Percentiles rank a stretch among this genome's conserved stretches.
Evolutionary conservation across 2,888 invertebrate species (phyloP).

Genomic region (Strigamia transsilvanica): DNA sequence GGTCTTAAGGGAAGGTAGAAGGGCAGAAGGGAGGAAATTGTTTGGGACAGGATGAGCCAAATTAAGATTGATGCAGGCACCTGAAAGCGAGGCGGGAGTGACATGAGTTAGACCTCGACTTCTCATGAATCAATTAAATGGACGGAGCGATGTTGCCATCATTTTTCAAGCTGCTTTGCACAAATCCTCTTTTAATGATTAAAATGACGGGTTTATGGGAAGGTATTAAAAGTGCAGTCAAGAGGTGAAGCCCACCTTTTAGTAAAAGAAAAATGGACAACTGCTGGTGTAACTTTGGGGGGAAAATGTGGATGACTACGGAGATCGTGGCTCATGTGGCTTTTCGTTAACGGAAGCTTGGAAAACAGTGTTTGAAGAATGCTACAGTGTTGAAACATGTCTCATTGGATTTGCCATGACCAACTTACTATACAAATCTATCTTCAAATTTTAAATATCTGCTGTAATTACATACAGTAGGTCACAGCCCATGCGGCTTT

Average conservation of each 20-base stretch:
- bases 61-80: conserved; percentile 33
- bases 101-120: conserved; percentile 30
- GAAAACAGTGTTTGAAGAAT: neutral
- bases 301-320: neutral
- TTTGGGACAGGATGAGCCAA: conserved; percentile 44
- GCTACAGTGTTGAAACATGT: neutral
- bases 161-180: conserved; percentile 46
- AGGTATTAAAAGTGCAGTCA: conserved; percentile 22
- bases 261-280: neutral
- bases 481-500: too few relatives aligned
- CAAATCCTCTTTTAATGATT: conserved; percentile 46
- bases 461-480: too few relatives aligned
- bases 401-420: too few relatives aligned
- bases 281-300: neutral
- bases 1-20: conserved; percentile 14
- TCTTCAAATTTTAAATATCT: too few relatives aligned
- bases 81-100: conserved; percentile 41
- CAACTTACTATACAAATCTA: too few relatives aligned
- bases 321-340: too few relatives aligned
- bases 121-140: conserved; percentile 47
- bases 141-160: conserved; percentile 45
- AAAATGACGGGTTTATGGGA: conserved; percentile 37
- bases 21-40: conserved; percentile 18
- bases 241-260: neutral
- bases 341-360: too few relatives aligned